Percentiles rank a stretch among this genome's conserved stretches.
phyloP scores from a whole-genome alignment of 2,888 invertebrate genomes.

The Platerodrilus igneus region DNA sequence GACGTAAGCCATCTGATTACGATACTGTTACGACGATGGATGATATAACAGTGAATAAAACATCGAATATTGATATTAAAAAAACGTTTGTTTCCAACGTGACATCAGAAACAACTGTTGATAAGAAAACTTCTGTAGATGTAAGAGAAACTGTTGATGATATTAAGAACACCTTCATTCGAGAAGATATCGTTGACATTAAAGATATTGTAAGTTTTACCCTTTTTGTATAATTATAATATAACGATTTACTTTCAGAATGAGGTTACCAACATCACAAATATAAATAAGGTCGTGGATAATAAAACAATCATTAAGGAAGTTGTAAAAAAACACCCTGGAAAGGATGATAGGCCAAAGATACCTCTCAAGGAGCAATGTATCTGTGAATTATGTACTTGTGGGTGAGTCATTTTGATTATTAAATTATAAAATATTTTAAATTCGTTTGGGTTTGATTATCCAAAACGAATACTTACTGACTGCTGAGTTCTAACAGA shows the following conservation, averaged over 20 bases:
- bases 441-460: too few species aligned
- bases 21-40: constrained; percentile 19
- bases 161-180: constrained; percentile 51
- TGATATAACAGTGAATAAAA: constrained; percentile 18
- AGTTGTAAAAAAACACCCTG: constrained; percentile 23
- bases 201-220: constrained; percentile 49
- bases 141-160: constrained; percentile 24
- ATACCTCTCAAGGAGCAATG: constrained; percentile 66
- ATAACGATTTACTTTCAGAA: too few species aligned
- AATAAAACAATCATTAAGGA: constrained; percentile 49
- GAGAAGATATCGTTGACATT: constrained; percentile 57
- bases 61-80: constrained; percentile 16
- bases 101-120: constrained; percentile 27
- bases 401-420: constrained; percentile 65
- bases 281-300: constrained; percentile 48
- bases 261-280: constrained; percentile 46
- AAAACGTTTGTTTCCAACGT: constrained; percentile 26
- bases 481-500: too few species aligned
- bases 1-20: constrained; percentile 12
- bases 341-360: constrained; percentile 31
- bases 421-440: not conserved
- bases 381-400: constrained; percentile 86
- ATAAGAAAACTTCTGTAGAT: constrained; percentile 31
- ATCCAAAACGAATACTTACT: too few species aligned
- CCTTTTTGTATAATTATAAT: constrained; percentile 7